Conservation (phyloP, 2,888 invertebrate genomes). For the Eristalis pertinax region DNA sequence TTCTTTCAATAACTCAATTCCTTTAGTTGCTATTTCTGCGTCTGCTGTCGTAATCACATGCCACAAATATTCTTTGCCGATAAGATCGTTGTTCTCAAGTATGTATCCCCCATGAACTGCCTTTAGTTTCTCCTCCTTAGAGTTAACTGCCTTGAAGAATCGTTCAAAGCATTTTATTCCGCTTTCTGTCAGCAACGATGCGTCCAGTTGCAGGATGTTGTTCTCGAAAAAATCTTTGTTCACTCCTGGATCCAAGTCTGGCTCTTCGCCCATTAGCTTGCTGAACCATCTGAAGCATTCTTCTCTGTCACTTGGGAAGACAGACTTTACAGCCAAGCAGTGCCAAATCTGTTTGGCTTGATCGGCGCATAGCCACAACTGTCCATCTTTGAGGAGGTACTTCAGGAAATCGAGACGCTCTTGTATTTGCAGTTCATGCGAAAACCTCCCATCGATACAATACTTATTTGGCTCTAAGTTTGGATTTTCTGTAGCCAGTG, state of each 20-base stretch:
- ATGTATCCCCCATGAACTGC: constrained; percentile 91
- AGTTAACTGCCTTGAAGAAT: constrained; percentile 90
- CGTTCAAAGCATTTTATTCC: constrained; percentile 94
- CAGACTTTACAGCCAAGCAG: constrained; percentile 95
- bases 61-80: constrained; percentile 98
- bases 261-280: constrained; percentile 97
- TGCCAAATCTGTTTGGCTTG: constrained; percentile 99
- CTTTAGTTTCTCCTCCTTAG: constrained; percentile 95
- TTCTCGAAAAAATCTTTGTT: constrained; percentile 97
- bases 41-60: constrained; percentile 93
- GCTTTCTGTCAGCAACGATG: constrained; percentile 94
- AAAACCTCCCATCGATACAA: constrained; percentile 93
- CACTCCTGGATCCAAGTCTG: constrained; percentile 97
- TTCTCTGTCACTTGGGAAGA: constrained; percentile 95
- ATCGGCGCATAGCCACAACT: constrained; percentile 97
- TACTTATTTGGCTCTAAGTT: constrained; percentile 90
- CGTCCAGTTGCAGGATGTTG: constrained; percentile 95
- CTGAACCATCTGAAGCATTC: constrained; percentile 99
- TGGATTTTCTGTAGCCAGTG: constrained; percentile 82
- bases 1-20: constrained; percentile 94
- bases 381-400: constrained; percentile 96
- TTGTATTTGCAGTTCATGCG: constrained; percentile 95
- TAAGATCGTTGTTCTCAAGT: constrained; percentile 96
- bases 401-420: constrained; percentile 96
- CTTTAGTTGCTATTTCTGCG: constrained; percentile 96